Base-by-base conservation (phyloP, 2,888 invertebrate genomes). In the Noctua pronuba region DNA sequence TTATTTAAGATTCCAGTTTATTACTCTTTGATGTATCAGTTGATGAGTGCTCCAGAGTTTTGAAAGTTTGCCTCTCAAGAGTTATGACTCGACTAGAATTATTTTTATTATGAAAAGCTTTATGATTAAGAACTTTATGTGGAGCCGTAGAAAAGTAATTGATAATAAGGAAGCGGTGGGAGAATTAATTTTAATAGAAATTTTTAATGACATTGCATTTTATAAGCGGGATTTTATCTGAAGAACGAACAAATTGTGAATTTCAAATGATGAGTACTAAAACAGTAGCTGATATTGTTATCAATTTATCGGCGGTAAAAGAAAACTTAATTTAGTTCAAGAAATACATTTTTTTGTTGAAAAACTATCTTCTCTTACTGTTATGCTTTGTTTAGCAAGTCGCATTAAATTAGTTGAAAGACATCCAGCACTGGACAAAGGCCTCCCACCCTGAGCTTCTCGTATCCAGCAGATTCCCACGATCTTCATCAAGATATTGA, bases 1-100 rank as follows among this genome's bases (percentile, higher is more conserved):
- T 75, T 84, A 79, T 81, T 77, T 80, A 78, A 69, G 55, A 82
- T 80, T 73, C 58, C 52, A 85, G 77, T 88, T 82, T 81, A 84
- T 83, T 84, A 87, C 78, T 77, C 80, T 88, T 88, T 88, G 81
- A 87, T 87, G 87, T 86, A 83, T 82, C 73, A 78, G 75, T 76
- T 80, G 77, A 89, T 86, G 78, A 84, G 74, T 69, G 73, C 58
- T 74, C 21, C 65, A 67, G 67, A 85, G 69, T 76, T 78, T 62
- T 71, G 49, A 70, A 83, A 85, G 72, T 85, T 84, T 80, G 21
- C 46, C 41, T 55, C 74, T 79, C 62, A 77, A 80, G 75, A 80
- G 80, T 87, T 73, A 81, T 77, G 41, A 80, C 49, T 84, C 28
- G 21, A 52, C 21, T 72, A 52, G 41, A 79, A 35, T 74, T 60